Percentiles rank a stretch among this genome's conserved stretches.
phyloP scores from a whole-genome alignment of 1,140 invertebrate genomes.

The Tetragnatha versicolor region DNA sequence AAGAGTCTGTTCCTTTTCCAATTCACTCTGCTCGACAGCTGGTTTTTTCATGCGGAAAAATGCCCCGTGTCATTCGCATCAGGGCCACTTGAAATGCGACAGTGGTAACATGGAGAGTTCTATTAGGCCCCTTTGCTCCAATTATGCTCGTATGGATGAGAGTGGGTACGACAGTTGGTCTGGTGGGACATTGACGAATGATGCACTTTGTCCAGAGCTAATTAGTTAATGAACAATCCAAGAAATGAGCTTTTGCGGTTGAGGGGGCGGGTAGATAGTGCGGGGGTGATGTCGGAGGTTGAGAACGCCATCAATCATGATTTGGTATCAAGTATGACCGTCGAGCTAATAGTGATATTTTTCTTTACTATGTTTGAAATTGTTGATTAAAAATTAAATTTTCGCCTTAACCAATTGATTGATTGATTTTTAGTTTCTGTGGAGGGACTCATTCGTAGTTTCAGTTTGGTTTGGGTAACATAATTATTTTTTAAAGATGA shows the following conservation, averaged over 20 bases:
- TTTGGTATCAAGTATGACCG: too few species aligned
- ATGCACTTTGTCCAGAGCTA: constrained; percentile 21
- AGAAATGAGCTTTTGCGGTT: constrained; percentile 39
- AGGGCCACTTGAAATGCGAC: constrained; percentile 5
- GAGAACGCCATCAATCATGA: too few species aligned
- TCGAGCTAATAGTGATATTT: too few species aligned
- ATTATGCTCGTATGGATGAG: constrained; percentile 31
- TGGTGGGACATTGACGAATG: constrained; percentile 41
- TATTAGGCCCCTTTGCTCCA: constrained; percentile 28
- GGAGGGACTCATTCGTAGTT: too few species aligned
- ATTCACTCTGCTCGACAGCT: background rate
- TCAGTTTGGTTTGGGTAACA: too few species aligned
- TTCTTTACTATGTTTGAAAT: too few species aligned
- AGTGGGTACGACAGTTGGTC: constrained; percentile 35
- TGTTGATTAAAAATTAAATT: too few species aligned
- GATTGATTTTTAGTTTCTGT: too few species aligned
- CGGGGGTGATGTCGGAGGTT: too few species aligned
- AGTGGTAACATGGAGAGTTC: background rate
- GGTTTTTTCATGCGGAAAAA: constrained; percentile 27
- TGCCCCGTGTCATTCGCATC: background rate
- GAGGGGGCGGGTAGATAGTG: background rate
- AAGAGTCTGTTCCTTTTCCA: constrained; percentile 15
- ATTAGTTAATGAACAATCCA: constrained; percentile 53
- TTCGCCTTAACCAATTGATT: too few species aligned
- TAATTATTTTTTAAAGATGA: too few species aligned